These are phyloP conservation scores for Fratercula arctica DNA, from an alignment of 2,797 vertebrate species.

Conservation along the genomic window DNA sequence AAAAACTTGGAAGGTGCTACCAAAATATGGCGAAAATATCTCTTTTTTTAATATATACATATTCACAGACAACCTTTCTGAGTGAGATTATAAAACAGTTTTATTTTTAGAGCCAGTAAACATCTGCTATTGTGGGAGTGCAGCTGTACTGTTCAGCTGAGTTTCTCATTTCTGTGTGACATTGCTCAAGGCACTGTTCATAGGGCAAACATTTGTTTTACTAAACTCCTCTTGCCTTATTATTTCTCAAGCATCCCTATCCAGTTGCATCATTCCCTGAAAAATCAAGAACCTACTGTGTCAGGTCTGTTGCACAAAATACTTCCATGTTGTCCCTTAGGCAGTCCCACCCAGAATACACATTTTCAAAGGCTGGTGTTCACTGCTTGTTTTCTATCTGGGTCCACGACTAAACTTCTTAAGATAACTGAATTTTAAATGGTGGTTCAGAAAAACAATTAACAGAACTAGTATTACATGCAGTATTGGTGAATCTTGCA, in stretches of 20 bases:
- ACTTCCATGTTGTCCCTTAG: neutral
- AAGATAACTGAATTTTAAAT: neutral
- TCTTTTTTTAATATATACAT: neutral
- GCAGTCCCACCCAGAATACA: neutral
- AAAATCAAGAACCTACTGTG: neutral
- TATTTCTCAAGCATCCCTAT: neutral
- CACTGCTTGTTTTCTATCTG: neutral
- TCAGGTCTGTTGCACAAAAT: neutral
- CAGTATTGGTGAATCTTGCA: neutral
- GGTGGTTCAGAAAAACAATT: neutral
- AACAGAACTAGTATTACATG: neutral
- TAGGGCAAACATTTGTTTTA: neutral
- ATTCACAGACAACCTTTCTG: neutral
- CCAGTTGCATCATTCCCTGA: neutral
- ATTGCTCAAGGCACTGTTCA: neutral
- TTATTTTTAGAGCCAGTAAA: slow-evolving; percentile 5
- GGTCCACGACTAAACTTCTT: neutral
- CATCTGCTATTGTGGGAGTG: neutral
- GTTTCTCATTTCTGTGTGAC: neutral
- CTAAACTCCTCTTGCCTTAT: neutral
- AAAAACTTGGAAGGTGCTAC: neutral
- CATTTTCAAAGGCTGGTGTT: neutral
- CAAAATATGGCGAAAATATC: neutral
- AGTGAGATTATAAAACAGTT: neutral
- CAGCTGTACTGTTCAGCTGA: neutral